phyloP scores from a whole-genome alignment of 2,797 vertebrate genomes.

The Halcyon badia region DNA sequence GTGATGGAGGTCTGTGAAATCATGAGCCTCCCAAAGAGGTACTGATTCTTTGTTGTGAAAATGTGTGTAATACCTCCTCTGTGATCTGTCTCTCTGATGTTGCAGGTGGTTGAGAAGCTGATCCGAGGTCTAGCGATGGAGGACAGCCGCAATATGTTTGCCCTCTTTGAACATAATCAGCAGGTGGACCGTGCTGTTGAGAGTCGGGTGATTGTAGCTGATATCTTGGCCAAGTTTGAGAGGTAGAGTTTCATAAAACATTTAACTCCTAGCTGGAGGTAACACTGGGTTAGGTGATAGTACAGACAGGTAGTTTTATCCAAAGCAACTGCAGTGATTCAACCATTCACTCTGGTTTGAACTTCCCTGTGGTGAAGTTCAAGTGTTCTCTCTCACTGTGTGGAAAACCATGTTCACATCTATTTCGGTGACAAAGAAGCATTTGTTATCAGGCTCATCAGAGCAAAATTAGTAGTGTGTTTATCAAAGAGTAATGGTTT shows the following conservation, averaged over 20 bases:
- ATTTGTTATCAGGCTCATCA: neutral
- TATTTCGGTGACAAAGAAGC: neutral
- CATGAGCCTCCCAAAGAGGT: neutral
- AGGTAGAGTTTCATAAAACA: constrained; percentile 77
- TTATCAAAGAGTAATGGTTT: neutral
- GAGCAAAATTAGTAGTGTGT: neutral
- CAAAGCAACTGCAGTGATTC: neutral
- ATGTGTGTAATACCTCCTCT: neutral
- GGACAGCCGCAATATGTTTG: constrained; percentile 94
- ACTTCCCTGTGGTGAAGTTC: neutral
- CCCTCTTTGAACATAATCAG: constrained; percentile 91
- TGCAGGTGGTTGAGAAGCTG: constrained; percentile 93
- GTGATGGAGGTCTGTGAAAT: neutral
- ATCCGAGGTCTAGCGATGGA: constrained; percentile 94
- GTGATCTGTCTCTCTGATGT: neutral
- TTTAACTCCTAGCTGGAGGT: neutral
- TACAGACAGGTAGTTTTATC: neutral
- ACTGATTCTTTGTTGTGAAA: neutral
- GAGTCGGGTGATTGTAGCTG: constrained; percentile 91
- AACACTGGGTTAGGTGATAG: neutral
- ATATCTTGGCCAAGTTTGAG: constrained; percentile 93
- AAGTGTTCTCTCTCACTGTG: neutral
- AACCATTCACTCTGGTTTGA: neutral
- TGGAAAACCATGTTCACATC: neutral
- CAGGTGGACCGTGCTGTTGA: constrained; percentile 89